Percentiles rank a stretch among this genome's conserved stretches.
Conservation (phyloP, 2,888 invertebrate species). For the Hydropsyche betteni region DNA sequence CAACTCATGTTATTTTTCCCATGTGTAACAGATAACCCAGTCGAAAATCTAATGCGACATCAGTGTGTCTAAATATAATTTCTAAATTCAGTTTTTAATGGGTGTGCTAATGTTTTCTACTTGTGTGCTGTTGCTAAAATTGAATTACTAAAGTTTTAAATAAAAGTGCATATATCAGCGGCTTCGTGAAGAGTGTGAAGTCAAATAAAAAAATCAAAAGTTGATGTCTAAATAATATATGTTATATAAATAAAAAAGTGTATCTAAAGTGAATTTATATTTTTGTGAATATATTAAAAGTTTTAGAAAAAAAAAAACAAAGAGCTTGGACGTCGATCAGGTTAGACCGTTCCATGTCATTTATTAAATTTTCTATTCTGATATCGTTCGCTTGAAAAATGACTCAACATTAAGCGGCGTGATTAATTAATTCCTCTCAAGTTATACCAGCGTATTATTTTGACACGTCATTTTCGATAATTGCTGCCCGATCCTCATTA, state of each 20-base stretch:
- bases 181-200: not conserved
- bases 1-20: too few species aligned
- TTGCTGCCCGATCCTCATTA: too few species aligned
- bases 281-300: constrained; percentile 24
- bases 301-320: not conserved
- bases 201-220: not conserved
- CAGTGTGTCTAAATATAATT: constrained; percentile 10
- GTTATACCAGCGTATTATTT: too few species aligned
- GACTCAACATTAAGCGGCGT: too few species aligned
- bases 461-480: too few species aligned
- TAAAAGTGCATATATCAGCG: constrained; percentile 5
- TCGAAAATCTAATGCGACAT: constrained; percentile 16
- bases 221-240: constrained; percentile 22
- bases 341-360: constrained; percentile 32
- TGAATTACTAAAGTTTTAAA: constrained; percentile 9
- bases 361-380: not conserved
- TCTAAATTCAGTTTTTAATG: constrained; percentile 16
- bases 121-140: not conserved
- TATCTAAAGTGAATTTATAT: constrained; percentile 32
- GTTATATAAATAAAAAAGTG: constrained; percentile 18
- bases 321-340: constrained; percentile 40
- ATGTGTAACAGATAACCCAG: not conserved
- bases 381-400: too few species aligned
- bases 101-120: constrained; percentile 10
- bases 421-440: too few species aligned